Percentiles rank a stretch among this genome's conserved stretches.
phyloP scores from a whole-genome alignment of 2,888 invertebrate species.

The Daptonema setosum region DNA sequence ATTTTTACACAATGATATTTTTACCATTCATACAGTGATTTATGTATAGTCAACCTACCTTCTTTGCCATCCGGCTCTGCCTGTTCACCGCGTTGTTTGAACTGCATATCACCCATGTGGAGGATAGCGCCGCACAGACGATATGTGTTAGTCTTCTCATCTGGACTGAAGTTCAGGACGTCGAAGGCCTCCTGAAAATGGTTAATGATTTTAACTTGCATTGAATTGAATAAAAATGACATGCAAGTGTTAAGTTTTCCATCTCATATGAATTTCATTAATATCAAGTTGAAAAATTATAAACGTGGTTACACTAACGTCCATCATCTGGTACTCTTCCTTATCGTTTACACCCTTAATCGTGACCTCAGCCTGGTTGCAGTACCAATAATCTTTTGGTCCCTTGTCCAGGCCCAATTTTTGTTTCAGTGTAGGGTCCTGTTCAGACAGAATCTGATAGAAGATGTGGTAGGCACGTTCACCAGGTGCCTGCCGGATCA shows the following conservation, averaged over 20 bases:
- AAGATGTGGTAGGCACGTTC: conserved; percentile 99
- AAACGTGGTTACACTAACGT: conserved; percentile 9
- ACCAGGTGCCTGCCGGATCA: conserved; percentile 69
- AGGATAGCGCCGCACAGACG: conserved; percentile 83
- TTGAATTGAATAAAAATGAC: not conserved
- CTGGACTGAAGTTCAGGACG: conserved; percentile 81
- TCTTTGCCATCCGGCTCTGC: conserved; percentile 43
- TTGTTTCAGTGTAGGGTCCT: conserved; percentile 31
- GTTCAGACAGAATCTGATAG: conserved; percentile 95
- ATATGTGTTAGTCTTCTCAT: conserved; percentile 88
- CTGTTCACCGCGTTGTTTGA: conserved; percentile 99
- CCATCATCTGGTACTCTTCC: conserved; percentile 50
- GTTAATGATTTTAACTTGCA: not conserved
- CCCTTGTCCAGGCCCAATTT: conserved; percentile 31
- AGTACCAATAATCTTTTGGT: conserved; percentile 70
- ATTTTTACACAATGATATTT: not conserved
- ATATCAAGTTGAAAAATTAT: not conserved
- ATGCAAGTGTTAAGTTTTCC: not conserved
- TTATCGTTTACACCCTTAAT: conserved; percentile 79
- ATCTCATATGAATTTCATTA: not conserved
- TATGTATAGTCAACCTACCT: conserved; percentile 7
- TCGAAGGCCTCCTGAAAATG: conserved; percentile 72
- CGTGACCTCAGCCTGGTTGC: conserved; percentile 72
- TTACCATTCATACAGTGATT: not conserved
- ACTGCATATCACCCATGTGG: conserved; percentile 99